Evolutionary conservation across 2,113 vertebrate genomes (phyloP).

Genomic region (Albula glossodonta): DNA sequence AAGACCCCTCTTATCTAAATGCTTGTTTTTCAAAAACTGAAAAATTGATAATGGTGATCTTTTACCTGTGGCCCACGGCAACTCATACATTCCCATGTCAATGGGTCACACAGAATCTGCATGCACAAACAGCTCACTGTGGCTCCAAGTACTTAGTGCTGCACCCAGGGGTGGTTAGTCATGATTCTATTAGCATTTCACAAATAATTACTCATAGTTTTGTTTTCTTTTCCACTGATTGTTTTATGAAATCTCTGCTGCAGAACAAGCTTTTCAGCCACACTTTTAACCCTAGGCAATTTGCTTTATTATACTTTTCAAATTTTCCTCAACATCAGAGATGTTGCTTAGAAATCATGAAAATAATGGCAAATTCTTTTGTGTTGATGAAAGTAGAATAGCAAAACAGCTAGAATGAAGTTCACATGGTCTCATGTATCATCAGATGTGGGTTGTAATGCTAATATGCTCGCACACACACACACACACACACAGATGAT

Average conservation of each 20-base stretch:
- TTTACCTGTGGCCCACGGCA: constrained; percentile 6
- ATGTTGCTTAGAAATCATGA: not conserved
- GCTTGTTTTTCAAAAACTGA: not conserved
- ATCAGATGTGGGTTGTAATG: not conserved
- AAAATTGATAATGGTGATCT: constrained; percentile 3
- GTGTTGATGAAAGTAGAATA: not conserved
- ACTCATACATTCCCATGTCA: not conserved
- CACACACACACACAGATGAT: no score
- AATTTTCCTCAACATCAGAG: not conserved
- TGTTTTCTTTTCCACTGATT: not conserved
- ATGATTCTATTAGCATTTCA: constrained; percentile 7
- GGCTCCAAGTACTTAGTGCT: not conserved
- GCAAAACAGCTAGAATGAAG: not conserved
- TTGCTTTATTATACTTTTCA: constrained; percentile 1
- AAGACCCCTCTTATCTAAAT: not conserved
- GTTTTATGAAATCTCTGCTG: not conserved
- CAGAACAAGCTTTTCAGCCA: not conserved
- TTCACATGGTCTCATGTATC: not conserved
- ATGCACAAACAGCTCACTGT: not conserved
- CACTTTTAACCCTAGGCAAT: not conserved
- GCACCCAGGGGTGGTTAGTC: not conserved
- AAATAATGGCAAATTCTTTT: constrained; percentile 17
- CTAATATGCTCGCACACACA: no score
- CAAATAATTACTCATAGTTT: not conserved
- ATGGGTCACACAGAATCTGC: not conserved